Evolutionary conservation across 2,888 invertebrate species (phyloP).

Genomic region (Ptilodon capucinus): DNA sequence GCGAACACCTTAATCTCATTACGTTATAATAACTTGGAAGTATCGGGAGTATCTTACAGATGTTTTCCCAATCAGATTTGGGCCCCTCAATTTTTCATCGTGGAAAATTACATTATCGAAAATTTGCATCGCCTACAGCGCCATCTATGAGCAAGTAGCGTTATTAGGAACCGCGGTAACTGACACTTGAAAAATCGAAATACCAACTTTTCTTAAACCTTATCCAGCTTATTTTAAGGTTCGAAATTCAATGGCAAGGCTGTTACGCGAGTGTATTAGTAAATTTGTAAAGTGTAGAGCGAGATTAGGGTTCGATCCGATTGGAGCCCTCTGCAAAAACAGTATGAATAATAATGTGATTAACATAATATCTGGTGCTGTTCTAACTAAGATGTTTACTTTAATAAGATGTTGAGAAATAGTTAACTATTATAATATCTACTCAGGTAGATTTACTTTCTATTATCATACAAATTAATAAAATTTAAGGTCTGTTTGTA

Average conservation of each 20-base stretch:
- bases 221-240: constrained; percentile 19
- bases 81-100: constrained; percentile 76
- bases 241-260: constrained; percentile 24
- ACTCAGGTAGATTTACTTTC: constrained; percentile 35
- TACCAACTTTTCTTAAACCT: constrained; percentile 12
- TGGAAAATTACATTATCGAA: constrained; percentile 73
- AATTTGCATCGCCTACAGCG: constrained; percentile 78
- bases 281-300: constrained; percentile 50
- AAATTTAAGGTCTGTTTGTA: no score
- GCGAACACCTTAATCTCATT: constrained; percentile 74
- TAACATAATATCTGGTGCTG: constrained; percentile 75
- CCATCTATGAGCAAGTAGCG: constrained; percentile 68
- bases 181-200: constrained; percentile 13
- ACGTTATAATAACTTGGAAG: constrained; percentile 63
- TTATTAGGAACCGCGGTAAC: constrained; percentile 45
- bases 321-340: constrained; percentile 75
- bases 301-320: constrained; percentile 70
- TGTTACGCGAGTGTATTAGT: constrained; percentile 26
- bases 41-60: constrained; percentile 71
- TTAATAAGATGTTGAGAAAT: constrained; percentile 60
- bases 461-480: no score
- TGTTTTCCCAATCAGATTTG: constrained; percentile 76
- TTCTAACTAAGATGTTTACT: constrained; percentile 71
- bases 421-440: constrained; percentile 37
- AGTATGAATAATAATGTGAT: constrained; percentile 80